phyloP scores from a whole-genome alignment of 2,113 vertebrate species.

The Peromyscus californicus region DNA sequence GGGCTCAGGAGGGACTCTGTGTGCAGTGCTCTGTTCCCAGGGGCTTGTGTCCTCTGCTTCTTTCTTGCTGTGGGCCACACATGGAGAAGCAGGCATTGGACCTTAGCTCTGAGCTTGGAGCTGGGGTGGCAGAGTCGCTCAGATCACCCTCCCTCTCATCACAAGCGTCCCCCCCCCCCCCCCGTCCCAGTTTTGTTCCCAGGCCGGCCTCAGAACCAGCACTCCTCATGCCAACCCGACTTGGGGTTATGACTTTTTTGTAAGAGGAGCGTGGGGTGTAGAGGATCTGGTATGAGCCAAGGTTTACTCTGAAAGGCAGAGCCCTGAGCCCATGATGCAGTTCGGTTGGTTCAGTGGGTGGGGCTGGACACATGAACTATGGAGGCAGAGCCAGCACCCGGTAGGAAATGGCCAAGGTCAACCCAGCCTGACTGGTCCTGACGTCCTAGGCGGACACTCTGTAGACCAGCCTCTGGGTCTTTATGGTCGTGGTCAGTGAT shows the following conservation, averaged over 20 bases:
- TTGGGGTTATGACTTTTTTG: neutral
- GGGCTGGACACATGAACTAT: neutral
- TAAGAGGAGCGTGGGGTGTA: neutral
- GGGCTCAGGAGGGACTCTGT: accelerated
- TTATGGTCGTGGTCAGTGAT: neutral
- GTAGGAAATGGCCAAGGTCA: constrained; percentile 63
- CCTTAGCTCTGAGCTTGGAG: neutral
- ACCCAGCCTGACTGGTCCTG: neutral
- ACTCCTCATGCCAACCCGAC: neutral
- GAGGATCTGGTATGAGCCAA: neutral
- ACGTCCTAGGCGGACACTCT: constrained; percentile 1
- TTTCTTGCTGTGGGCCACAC: neutral
- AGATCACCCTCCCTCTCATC: accelerated
- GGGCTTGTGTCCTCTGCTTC: neutral
- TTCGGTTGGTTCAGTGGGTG: neutral
- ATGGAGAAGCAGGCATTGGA: too few relatives aligned
- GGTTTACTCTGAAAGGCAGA: neutral
- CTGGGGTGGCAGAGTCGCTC: neutral
- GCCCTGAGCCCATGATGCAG: neutral
- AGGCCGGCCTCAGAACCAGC: neutral
- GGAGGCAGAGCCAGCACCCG: neutral
- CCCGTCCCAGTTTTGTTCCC: neutral
- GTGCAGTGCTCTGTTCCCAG: neutral
- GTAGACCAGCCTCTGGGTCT: neutral
- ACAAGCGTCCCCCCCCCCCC: too few relatives aligned